These are phyloP conservation scores for Zootermopsis nevadensis DNA, from an alignment of 2,888 invertebrate species.

Conservation along the genomic window DNA sequence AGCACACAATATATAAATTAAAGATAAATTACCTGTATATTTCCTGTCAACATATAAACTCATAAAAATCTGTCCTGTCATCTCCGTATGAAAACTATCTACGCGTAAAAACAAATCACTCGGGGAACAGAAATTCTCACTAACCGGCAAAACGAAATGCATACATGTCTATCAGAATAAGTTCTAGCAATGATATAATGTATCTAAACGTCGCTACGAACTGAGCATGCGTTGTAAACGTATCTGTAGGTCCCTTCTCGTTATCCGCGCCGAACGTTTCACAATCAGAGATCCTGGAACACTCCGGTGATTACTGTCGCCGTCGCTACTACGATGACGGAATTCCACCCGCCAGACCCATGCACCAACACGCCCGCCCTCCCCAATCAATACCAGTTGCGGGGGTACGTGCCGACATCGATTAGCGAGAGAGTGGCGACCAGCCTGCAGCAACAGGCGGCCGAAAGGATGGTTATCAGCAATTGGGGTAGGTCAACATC, in stretches of 20 bases:
- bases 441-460: too few species aligned
- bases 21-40: not conserved
- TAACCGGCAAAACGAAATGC: too few species aligned
- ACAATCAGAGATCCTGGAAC: not conserved
- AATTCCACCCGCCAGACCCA: not conserved
- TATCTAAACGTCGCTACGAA: too few species aligned
- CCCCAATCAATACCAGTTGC: conserved; percentile 13
- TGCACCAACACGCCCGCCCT: not conserved
- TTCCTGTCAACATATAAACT: not conserved
- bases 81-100: not conserved
- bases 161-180: too few species aligned
- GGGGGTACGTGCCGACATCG: not conserved
- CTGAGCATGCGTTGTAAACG: too few species aligned
- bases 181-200: too few species aligned
- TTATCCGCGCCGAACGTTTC: too few species aligned
- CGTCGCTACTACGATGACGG: not conserved
- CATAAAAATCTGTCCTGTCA: not conserved
- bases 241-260: too few species aligned
- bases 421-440: conserved; percentile 3
- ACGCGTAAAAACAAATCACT: too few species aligned
- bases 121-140: too few species aligned
- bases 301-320: not conserved
- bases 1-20: not conserved
- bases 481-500: conserved; percentile 1
- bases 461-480: not conserved